Evolutionary conservation across 1,140 invertebrate genomes (phyloP), one percentile per base, ranked within the genome.

Genomic region (Cecropterus lyciades): DNA sequence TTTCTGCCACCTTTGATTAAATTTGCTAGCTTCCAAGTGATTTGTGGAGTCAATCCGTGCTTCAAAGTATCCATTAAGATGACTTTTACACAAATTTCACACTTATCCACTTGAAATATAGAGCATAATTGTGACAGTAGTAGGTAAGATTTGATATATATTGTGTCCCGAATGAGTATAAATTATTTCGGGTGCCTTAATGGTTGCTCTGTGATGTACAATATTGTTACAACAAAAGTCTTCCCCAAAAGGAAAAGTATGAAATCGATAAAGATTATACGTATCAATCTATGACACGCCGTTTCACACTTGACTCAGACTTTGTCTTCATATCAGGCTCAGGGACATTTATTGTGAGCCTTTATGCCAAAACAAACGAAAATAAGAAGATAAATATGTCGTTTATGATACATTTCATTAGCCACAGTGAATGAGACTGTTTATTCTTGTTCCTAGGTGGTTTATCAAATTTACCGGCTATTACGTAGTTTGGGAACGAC

Each of bases 1-100:
- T 79, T 73, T 77, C 60, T 69, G 71, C 68, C 57, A 69, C 48
- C 49, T 72, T 73, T 77, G 78, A 80, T 77, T 80, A 77, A 77
- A 75, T 75, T 74, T 67, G 65, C 68, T 68, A 65, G 62, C 70
- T 66, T 33, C 16, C 20, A 42, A 42, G 73, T 74, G 75, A 81
- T 78, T 79, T 81, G 74, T 77, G 40, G 65, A 64, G 45, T 48
- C 73, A 72, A 73, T 77, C 64, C 33, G 6, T 13, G 30, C 27
- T 37, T 40, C 30, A 37, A n/a, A 17, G 14, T 33, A 14, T 14
- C 45, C 30, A 37, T 49, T 49, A 43, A 37, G 15, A 33, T 37
- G 16, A 49, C 27, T 37, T 24, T 49, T 60, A 30, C 15, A 48
- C 24, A 33, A 60, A 60, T 60, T 43, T 49, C 45, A 9, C 0